phyloP scores from a whole-genome alignment of 2,888 invertebrate species.

The Pheosia gnoma region DNA sequence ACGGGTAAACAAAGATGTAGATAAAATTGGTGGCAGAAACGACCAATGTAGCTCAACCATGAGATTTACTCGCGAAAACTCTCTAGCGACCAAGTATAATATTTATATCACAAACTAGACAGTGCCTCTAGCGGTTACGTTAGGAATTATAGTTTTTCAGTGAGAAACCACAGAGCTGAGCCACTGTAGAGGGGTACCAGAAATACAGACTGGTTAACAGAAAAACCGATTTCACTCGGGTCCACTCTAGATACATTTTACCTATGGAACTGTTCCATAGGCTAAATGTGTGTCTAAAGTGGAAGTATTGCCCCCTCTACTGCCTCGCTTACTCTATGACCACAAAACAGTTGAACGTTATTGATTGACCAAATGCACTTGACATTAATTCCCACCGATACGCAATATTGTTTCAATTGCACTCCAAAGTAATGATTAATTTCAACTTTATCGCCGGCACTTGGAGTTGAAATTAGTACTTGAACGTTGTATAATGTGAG shows the following conservation, averaged over 20 bases:
- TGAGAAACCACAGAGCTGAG: too few species aligned
- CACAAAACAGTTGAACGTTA: conserved; percentile 14
- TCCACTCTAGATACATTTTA: too few species aligned
- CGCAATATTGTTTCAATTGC: conserved; percentile 13
- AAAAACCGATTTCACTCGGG: too few species aligned
- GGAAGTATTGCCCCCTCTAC: neutral
- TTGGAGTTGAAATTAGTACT: neutral
- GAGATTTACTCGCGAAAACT: too few species aligned
- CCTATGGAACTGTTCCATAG: too few species aligned
- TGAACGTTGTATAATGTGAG: neutral
- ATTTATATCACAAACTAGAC: too few species aligned
- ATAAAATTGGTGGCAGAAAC: conserved; percentile 10
- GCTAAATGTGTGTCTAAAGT: too few species aligned
- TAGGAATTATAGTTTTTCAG: too few species aligned
- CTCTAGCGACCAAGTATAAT: too few species aligned
- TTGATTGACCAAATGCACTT: conserved; percentile 53
- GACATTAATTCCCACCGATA: conserved; percentile 43
- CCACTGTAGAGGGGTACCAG: too few species aligned
- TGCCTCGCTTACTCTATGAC: neutral
- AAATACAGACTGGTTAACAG: too few species aligned
- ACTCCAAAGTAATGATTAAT: neutral
- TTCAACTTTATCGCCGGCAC: neutral
- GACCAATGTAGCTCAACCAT: neutral
- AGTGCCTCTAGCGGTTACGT: too few species aligned
- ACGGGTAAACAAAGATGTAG: conserved; percentile 25